Evolutionary conservation across 2,888 invertebrate genomes (phyloP).

Genomic region (Phortica okadai): DNA sequence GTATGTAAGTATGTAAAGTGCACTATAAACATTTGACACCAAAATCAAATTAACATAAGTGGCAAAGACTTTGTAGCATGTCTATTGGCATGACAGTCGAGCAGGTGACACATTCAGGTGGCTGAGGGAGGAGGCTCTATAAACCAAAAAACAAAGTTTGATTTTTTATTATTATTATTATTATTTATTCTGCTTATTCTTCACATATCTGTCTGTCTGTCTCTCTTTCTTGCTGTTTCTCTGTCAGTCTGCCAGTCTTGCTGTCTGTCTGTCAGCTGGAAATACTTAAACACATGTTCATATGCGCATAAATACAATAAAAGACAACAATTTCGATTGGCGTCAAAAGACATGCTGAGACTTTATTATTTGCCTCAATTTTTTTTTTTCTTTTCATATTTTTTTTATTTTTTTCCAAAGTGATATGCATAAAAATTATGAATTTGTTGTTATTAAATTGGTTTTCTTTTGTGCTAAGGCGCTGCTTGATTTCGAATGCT

Average conservation of each 20-base stretch:
- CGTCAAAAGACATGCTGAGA: conserved; percentile 25
- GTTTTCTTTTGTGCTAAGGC: neutral
- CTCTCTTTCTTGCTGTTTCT: no score
- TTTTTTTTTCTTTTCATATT: conserved; percentile 8
- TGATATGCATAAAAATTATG: conserved; percentile 26
- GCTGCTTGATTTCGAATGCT: neutral
- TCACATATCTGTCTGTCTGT: neutral
- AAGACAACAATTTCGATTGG: conserved; percentile 13
- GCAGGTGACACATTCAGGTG: neutral
- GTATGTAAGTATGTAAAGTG: conserved; percentile 6
- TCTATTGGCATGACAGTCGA: neutral
- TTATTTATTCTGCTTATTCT: neutral
- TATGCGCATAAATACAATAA: conserved; percentile 1
- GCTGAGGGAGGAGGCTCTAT: neutral
- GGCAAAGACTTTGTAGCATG: neutral
- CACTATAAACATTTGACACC: conserved; percentile 34
- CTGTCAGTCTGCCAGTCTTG: neutral
- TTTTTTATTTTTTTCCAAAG: neutral
- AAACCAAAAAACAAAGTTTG: conserved; percentile 13
- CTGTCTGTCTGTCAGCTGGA: neutral
- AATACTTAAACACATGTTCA: neutral
- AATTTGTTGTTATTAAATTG: conserved; percentile 18
- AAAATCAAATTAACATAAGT: conserved; percentile 34
- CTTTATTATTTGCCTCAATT: neutral
- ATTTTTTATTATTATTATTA: neutral